Evolutionary conservation across 1,140 invertebrate genomes (phyloP), one percentile per base, ranked within the genome.

Genomic region (Bombus polaris): DNA sequence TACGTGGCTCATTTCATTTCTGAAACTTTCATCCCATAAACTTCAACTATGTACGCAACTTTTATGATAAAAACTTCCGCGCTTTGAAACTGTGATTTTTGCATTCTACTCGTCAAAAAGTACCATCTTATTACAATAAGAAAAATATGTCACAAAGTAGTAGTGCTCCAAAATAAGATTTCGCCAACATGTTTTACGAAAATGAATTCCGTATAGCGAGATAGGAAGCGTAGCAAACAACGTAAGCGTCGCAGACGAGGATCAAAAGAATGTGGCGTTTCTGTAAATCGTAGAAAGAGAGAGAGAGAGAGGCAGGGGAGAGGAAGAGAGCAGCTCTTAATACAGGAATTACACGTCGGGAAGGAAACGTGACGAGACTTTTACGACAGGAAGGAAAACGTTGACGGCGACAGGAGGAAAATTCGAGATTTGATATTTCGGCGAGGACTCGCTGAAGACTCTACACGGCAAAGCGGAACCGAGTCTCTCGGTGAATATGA

Each of bases 351-450:
- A 71, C 53, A n/a, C n/a, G 32, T n/a, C 22, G 22, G 37, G 32
- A 57, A 42, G 68, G 71, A n/a, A 72, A 85, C 53, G 73, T n/a
- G 47, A 68, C 53, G 73, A 18, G 47, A 68, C 3, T 66, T 18
- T 73, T 18, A 35, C 37, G 42, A 53, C 5, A 18, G 10, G 5
- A 42, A 66, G 10, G 62, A 37, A 35, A 77, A 39, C 9, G 74
- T 74, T 12, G 32, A 47, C 59, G 57, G 37, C 4, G 32, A 37
- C 42, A n/a, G 13, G 25, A n/a, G 15, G 39, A 32, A 75, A 71
- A 89, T 77, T 89, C 77, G 84, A 87, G 88, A 88, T 89, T 88
- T 88, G 83, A 88, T 89, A 85, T 89, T 88, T 73, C 82, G 73
- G 81, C 47, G 47, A 66, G 77, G 74, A 73, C 65, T 15, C 59